Conservation (phyloP, 1,140 invertebrate species). For the Cotesia vestalis region DNA sequence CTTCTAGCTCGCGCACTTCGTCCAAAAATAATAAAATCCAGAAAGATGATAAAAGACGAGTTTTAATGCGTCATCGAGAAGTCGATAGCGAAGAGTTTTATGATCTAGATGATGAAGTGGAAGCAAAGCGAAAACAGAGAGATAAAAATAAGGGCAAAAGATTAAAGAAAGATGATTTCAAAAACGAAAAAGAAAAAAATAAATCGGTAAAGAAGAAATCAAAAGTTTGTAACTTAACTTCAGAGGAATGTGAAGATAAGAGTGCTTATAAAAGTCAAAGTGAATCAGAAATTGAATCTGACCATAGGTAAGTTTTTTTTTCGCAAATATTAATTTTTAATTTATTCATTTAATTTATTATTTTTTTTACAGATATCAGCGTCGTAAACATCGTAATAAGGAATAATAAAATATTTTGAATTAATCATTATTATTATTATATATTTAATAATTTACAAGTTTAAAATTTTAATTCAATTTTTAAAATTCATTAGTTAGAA, state of each 20-base stretch:
- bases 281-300: conserved; percentile 47
- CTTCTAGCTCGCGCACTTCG: conserved; percentile 69
- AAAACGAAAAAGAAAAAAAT: conserved; percentile 29
- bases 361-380: conserved; percentile 48
- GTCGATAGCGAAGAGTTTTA: conserved; percentile 54
- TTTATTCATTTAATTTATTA: conserved; percentile 4
- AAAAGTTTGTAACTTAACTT: conserved; percentile 4
- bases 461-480: no score
- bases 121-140: conserved; percentile 25
- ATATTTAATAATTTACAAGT: no score
- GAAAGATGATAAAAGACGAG: conserved; percentile 38
- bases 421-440: no score
- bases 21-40: conserved; percentile 48
- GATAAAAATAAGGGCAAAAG: conserved; percentile 31
- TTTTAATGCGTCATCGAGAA: conserved; percentile 43
- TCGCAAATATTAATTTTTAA: not conserved
- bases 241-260: conserved; percentile 37
- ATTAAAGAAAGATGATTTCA: conserved; percentile 32
- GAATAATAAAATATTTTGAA: conserved; percentile 70
- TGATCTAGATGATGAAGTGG: conserved; percentile 39
- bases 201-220: conserved; percentile 21
- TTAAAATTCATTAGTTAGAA: no score
- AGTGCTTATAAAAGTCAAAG: conserved; percentile 36
- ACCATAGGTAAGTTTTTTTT: conserved; percentile 48
- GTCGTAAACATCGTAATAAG: conserved; percentile 53